phyloP scores from a whole-genome alignment of 2,113 vertebrate genomes.

The Brienomyrus longianalis region DNA sequence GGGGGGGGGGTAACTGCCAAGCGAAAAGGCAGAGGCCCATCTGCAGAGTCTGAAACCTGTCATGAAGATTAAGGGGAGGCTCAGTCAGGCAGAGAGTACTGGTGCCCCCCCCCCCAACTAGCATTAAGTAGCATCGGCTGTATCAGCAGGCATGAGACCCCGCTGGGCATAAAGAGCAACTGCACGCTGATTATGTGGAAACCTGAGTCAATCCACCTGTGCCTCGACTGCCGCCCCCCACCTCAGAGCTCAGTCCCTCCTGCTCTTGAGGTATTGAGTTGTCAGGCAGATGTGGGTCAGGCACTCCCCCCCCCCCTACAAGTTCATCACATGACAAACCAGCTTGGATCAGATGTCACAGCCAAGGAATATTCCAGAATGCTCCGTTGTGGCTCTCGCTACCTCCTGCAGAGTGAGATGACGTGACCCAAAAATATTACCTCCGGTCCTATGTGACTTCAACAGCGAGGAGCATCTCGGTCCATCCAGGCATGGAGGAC shows the following conservation, averaged over 20 bases:
- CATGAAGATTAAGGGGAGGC: neutral
- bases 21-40: neutral
- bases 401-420: neutral
- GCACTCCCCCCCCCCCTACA: neutral
- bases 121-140: neutral
- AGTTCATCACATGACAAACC: neutral
- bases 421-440: neutral
- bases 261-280: neutral
- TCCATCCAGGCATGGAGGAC: neutral
- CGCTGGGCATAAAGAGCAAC: neutral
- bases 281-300: neutral
- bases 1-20: neutral
- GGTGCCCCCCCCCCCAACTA: neutral
- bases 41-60: neutral
- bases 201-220: neutral
- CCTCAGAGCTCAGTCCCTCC: neutral
- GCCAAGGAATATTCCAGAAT: neutral
- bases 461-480: neutral
- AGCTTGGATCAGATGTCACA: neutral
- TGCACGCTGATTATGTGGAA: neutral
- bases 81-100: neutral
- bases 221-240: neutral
- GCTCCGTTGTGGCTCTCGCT: neutral
- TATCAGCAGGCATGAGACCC: neutral
- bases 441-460: neutral